phyloP scores from a whole-genome alignment of 2,797 vertebrate species.

The Syngnathus acus region DNA sequence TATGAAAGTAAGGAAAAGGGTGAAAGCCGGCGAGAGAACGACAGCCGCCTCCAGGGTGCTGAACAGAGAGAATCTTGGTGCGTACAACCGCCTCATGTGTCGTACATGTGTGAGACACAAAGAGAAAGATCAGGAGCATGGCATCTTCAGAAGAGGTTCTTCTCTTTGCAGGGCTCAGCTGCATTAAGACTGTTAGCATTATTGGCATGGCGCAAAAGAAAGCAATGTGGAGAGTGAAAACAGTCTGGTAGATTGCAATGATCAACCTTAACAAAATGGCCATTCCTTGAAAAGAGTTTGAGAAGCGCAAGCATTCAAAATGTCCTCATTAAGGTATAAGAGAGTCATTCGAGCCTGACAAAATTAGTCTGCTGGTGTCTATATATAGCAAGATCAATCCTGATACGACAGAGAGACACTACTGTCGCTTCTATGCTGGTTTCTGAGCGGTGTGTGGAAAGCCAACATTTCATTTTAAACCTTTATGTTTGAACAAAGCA shows the following conservation, averaged over 20 bases:
- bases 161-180: slow-evolving; percentile 34
- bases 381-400: slow-evolving; percentile 9
- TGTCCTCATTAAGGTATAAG: neutral
- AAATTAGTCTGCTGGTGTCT: slow-evolving; percentile 17
- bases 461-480: neutral
- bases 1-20: slow-evolving; percentile 11
- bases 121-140: slow-evolving; percentile 22
- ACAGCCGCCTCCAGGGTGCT: slow-evolving; percentile 31
- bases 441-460: neutral
- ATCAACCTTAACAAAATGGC: neutral
- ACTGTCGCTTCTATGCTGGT: neutral
- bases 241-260: neutral
- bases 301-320: neutral
- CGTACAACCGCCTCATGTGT: slow-evolving; percentile 16
- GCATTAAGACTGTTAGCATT: slow-evolving; percentile 53
- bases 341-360: slow-evolving; percentile 1
- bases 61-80: slow-evolving; percentile 26
- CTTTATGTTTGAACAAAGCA: neutral
- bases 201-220: slow-evolving; percentile 44
- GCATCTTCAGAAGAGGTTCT: slow-evolving; percentile 28
- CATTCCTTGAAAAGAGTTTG: neutral
- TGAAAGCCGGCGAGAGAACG: slow-evolving; percentile 17
- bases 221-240: slow-evolving; percentile 21
- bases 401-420: neutral
- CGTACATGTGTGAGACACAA: slow-evolving; percentile 19